These are phyloP conservation scores for Anthopleura sola DNA, from an alignment of 64 coral and sea anemone species.

Conservation along the genomic window DNA sequence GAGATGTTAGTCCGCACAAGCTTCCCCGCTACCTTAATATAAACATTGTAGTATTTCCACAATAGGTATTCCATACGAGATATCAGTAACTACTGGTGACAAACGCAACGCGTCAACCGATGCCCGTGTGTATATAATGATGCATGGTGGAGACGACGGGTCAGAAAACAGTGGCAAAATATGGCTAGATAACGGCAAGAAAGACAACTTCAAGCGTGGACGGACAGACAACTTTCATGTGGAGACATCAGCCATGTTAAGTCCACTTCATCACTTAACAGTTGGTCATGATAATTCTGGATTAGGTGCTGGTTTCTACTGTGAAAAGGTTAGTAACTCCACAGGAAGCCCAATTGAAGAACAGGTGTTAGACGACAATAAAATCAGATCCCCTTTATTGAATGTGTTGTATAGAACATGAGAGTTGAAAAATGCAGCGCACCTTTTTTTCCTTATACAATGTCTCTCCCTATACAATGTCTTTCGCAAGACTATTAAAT, in stretches of 20 bases:
- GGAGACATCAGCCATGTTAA: conserved; percentile 79
- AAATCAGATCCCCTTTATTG: too few relatives aligned
- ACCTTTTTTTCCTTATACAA: too few relatives aligned
- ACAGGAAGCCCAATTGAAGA: neutral
- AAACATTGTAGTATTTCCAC: too few relatives aligned
- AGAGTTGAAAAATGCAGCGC: too few relatives aligned
- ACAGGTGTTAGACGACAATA: too few relatives aligned
- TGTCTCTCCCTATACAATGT: too few relatives aligned
- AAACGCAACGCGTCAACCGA: conserved; percentile 71
- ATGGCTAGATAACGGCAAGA: conserved; percentile 73
- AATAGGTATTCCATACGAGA: conserved; percentile 76
- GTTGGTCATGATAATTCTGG: conserved; percentile 96
- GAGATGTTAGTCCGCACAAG: too few relatives aligned
- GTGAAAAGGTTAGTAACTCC: conserved; percentile 62
- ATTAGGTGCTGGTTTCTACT: conserved; percentile 90
- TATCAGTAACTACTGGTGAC: conserved; percentile 87
- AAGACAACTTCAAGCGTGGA: conserved; percentile 80
- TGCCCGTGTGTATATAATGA: conserved; percentile 79
- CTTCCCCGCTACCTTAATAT: too few relatives aligned
- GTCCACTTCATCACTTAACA: conserved; percentile 95
- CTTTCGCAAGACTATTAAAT: too few relatives aligned
- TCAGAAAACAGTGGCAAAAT: conserved; percentile 85
- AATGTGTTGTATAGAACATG: too few relatives aligned
- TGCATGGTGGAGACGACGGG: conserved; percentile 92
- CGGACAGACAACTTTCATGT: conserved; percentile 87